Conservation (phyloP, 2,113 vertebrate genomes). For the Accipiter cooperii region DNA sequence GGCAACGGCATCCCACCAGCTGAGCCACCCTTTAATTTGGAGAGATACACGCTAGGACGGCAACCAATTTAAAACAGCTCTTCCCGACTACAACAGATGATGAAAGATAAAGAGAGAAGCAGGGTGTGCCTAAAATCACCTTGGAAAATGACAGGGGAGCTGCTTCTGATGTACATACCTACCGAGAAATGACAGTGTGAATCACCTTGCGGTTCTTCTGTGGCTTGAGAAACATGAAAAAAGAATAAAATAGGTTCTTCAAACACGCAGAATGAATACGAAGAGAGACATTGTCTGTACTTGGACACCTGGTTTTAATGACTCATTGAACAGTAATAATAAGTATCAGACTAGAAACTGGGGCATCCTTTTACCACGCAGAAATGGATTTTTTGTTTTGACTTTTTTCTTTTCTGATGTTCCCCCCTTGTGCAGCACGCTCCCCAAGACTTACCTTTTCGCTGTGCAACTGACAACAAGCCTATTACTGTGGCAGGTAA, state of each 20-base stretch:
- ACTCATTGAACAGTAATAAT: not conserved
- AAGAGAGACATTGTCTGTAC: not conserved
- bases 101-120: not conserved
- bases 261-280: not conserved
- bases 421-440: not conserved
- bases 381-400: not conserved
- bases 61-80: not conserved
- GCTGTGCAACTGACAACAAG: not conserved
- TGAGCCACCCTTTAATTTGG: not conserved
- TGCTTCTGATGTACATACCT: fast-evolving
- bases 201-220: not conserved
- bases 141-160: not conserved
- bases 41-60: not conserved
- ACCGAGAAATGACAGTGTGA: not conserved
- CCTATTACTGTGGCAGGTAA: not conserved
- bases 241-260: not conserved
- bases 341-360: not conserved
- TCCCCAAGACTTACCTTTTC: not conserved
- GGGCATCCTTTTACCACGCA: not conserved
- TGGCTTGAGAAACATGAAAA: not conserved
- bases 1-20: not conserved
- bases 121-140: not conserved
- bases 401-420: not conserved
- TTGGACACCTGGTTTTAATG: not conserved
- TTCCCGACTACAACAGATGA: not conserved